A percentile compares a stretch with the other conserved stretches of the same genome.
phyloP scores from a whole-genome alignment of 2,113 vertebrate species.

The Nothobranchius furzeri region DNA sequence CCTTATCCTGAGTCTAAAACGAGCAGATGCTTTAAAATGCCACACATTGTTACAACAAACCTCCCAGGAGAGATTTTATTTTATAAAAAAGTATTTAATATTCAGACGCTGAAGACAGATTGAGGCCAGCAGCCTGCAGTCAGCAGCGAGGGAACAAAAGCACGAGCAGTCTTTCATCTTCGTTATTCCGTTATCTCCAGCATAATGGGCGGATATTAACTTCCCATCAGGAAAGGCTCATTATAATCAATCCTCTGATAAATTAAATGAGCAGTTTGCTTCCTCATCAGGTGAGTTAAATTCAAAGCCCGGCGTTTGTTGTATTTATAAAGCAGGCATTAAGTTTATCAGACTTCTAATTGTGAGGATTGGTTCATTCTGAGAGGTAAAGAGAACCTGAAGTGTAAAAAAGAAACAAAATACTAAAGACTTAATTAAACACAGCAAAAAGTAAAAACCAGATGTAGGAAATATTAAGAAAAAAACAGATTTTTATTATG shows the following conservation, averaged over 20 bases:
- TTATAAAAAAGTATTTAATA: constrained; percentile 48
- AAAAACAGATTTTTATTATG: too few species aligned
- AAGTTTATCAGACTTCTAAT: too few species aligned
- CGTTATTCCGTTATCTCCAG: constrained; percentile 86
- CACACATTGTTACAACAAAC: constrained; percentile 35
- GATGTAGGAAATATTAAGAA: too few species aligned
- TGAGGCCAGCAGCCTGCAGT: constrained; percentile 55
- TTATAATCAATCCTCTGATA: constrained; percentile 92
- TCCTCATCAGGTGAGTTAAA: constrained; percentile 25
- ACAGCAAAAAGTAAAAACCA: too few species aligned
- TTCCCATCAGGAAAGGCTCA: constrained; percentile 86
- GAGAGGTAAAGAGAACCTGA: too few species aligned
- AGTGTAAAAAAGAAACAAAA: too few species aligned
- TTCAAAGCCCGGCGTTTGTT: too few species aligned
- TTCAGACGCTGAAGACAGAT: constrained; percentile 64
- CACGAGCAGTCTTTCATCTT: constrained; percentile 56
- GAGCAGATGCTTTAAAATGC: constrained; percentile 30
- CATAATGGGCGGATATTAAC: constrained; percentile 67
- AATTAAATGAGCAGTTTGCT: constrained; percentile 87
- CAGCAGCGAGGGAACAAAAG: constrained; percentile 48
- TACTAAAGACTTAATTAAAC: too few species aligned
- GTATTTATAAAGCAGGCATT: too few species aligned
- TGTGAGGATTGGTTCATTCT: too few species aligned
- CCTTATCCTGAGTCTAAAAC: constrained; percentile 4
- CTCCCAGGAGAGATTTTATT: constrained; percentile 41